Percentiles rank a stretch among this genome's conserved stretches.
phyloP scores from a whole-genome alignment of 2,113 vertebrate species.

The Megaleporinus macrocephalus region DNA sequence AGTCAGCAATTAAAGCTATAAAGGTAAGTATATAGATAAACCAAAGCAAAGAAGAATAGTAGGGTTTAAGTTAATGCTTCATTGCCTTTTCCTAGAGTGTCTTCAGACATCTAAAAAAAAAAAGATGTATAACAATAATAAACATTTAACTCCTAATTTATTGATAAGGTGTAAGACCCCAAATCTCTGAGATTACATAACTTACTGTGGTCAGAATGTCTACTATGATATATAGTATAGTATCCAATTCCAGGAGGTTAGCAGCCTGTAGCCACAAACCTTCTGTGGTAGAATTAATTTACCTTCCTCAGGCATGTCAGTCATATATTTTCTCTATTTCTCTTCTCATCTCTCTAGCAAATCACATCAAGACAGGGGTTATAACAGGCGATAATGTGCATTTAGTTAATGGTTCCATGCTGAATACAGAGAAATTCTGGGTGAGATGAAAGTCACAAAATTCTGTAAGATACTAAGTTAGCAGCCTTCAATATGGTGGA shows the following conservation, averaged over 20 bases:
- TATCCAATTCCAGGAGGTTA: neutral
- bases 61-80: neutral
- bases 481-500: too few species aligned
- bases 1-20: conserved; percentile 98
- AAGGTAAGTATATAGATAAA: conserved; percentile 85
- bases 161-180: neutral
- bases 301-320: too few species aligned
- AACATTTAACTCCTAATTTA: neutral
- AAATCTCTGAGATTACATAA: neutral
- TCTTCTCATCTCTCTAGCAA: too few species aligned
- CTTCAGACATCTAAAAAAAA: neutral
- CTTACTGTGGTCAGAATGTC: neutral
- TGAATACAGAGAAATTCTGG: too few species aligned
- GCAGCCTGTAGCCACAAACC: too few species aligned
- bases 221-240: neutral
- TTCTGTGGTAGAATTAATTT: too few species aligned
- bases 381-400: too few species aligned
- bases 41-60: neutral
- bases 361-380: too few species aligned
- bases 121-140: neutral
- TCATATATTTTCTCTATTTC: too few species aligned
- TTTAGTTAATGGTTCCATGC: too few species aligned
- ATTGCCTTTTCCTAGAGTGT: neutral
- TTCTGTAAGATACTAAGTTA: too few species aligned
- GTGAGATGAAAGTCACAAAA: too few species aligned